A percentile compares a stretch with the other conserved stretches of the same genome.
Conservation (phyloP, 2,888 invertebrate genomes). For the Encarsia formosa region DNA sequence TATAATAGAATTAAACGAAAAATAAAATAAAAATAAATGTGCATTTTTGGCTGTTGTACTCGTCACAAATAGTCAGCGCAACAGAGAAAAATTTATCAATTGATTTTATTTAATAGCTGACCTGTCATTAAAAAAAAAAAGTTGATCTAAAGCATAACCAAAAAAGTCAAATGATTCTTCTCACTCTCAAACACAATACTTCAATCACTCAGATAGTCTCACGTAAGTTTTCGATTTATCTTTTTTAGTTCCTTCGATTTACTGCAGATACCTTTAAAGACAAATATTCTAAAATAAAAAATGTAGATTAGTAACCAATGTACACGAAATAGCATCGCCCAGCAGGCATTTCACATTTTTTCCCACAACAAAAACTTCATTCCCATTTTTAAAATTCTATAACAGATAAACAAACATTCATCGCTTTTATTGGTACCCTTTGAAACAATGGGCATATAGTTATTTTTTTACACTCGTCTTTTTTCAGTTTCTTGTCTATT, state of each 20-base stretch:
- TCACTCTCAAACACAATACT: conserved; percentile 12
- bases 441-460: conserved; percentile 43
- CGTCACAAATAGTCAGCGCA: conserved; percentile 10
- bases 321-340: conserved; percentile 48
- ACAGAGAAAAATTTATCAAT: conserved; percentile 11
- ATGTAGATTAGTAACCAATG: conserved; percentile 20
- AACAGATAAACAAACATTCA: conserved; percentile 49
- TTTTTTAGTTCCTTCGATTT: conserved; percentile 17
- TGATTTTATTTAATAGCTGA: conserved; percentile 5
- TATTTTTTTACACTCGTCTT: conserved; percentile 45
- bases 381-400: conserved; percentile 45
- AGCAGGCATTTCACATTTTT: conserved; percentile 47
- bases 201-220: background rate
- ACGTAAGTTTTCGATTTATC: conserved; percentile 7
- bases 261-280: conserved; percentile 13
- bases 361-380: conserved; percentile 46
- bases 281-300: conserved; percentile 16
- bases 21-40: conserved; percentile 15
- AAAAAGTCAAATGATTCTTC: conserved; percentile 17
- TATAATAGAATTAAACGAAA: too few species aligned
- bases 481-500: conserved; percentile 32
- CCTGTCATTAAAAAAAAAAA: too few species aligned
- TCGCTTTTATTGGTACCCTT: conserved; percentile 44
- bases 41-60: conserved; percentile 7
- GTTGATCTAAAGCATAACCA: too few species aligned